A percentile compares a stretch with the other conserved stretches of the same genome.
phyloP scores from a whole-genome alignment of 2,888 invertebrate genomes.

The Ashinkailepas kermadecensis region DNA sequence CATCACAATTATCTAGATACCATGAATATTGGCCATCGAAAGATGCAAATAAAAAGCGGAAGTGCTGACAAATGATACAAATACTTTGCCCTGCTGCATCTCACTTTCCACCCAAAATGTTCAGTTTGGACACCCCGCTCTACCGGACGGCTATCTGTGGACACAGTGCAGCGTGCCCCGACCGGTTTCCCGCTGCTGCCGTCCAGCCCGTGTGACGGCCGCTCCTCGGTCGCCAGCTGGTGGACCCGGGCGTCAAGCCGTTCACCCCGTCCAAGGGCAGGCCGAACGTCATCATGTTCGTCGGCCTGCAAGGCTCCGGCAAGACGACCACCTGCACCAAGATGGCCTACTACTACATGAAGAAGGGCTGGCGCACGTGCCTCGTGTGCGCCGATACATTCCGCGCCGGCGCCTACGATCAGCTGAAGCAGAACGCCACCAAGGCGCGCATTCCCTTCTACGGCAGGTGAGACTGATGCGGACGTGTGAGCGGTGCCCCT shows the following conservation, averaged over 20 bases:
- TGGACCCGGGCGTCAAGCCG: constrained; percentile 95
- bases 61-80: no score
- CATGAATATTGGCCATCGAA: no score
- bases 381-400: constrained; percentile 99
- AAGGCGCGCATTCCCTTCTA: constrained; percentile 99
- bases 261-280: constrained; percentile 92
- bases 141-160: no score
- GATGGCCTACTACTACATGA: constrained; percentile 95
- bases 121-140: not conserved
- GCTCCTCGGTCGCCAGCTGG: constrained; percentile 54
- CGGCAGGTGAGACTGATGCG: constrained; percentile 61
- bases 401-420: constrained; percentile 99
- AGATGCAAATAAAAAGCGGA: no score
- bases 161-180: no score
- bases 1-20: no score
- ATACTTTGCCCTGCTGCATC: not conserved
- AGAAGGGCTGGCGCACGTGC: constrained; percentile 98
- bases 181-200: not conserved
- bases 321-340: constrained; percentile 99
- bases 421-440: constrained; percentile 97
- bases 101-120: constrained; percentile 4
- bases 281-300: constrained; percentile 97
- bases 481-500: no score
- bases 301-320: constrained; percentile 96
- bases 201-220: constrained; percentile 24